Evolutionary conservation across 2,888 invertebrate genomes (phyloP), one percentile per base, ranked within the genome.

Genomic region (Lithophane ornitopus): DNA sequence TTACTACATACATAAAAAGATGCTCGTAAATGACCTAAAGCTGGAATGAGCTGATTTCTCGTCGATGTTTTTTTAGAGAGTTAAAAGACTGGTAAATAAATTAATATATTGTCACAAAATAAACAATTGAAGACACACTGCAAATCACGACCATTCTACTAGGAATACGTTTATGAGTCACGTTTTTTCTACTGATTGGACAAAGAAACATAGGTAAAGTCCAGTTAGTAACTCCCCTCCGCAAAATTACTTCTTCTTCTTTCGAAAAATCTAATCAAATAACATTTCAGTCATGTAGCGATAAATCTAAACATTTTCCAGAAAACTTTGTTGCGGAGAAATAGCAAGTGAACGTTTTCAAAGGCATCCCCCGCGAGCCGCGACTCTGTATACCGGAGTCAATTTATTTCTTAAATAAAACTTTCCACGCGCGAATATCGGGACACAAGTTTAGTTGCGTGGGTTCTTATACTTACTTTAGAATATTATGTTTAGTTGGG

Each of bases 391-490:
- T 78, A 74, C 85, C 81, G 72, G 84, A 89, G 88, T 91, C 89
- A 87, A 90, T 92, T 91, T 92, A 91, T 91, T 88, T 91, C 89
- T 88, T 85, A 88, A 89, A 89, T 89, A 89, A 89, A 89, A 89
- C 86, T 90, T 89, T 86, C 76, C 71, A 66, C 75, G 72, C 78
- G 74, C 69, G 83, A 84, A 84, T 88, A 88, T 88, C 81, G 80
- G 85, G 80, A 83, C 87, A 84, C 84, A 82, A 84, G 80, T 77
- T 86, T 80, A 74, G 78, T 83, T 87, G 82, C 81, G 85, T 80
- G 65, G 58, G 70, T 61, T 63, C 58, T 9, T 68, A 52, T 58
- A 63, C 41, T 56, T 56, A 26, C 69, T 79, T 52, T 54, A 39
- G 49, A 61, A 61, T 59, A 65, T 26, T 41, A 73, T 76, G 49